Conservation (phyloP, 1,140 invertebrate genomes). For the Eumaeus atala region DNA sequence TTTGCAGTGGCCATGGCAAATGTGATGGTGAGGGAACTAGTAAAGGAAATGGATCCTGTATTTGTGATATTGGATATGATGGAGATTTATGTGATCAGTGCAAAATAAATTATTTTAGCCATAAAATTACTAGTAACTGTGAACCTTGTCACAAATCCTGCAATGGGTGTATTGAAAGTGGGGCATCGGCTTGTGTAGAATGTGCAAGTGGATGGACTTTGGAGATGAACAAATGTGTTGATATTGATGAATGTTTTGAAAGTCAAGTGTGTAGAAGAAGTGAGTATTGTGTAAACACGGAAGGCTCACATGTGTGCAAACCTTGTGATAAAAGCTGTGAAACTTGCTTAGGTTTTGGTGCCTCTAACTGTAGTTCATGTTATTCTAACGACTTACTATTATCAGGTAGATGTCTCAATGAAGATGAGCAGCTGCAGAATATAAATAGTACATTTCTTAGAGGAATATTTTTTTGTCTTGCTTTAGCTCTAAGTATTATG, state of each 20-base stretch:
- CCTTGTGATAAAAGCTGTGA: slow-evolving; percentile 87
- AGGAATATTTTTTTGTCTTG: slow-evolving; percentile 35
- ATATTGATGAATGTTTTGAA: slow-evolving; percentile 92
- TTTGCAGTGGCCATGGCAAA: slow-evolving; percentile 90
- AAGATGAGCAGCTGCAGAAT: slow-evolving; percentile 12
- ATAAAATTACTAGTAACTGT: slow-evolving; percentile 80
- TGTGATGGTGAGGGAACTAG: slow-evolving; percentile 96
- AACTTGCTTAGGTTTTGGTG: slow-evolving; percentile 89
- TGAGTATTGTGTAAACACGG: slow-evolving; percentile 94
- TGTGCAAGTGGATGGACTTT: slow-evolving; percentile 89
- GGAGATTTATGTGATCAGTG: slow-evolving; percentile 89
- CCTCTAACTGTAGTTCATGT: slow-evolving; percentile 66
- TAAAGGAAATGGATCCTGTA: slow-evolving; percentile 93
- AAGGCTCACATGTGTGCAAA: slow-evolving; percentile 90
- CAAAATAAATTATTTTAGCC: slow-evolving; percentile 82
- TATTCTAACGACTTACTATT: slow-evolving; percentile 30
- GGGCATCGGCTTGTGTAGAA: slow-evolving; percentile 85
- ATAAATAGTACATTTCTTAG: slow-evolving; percentile 20
- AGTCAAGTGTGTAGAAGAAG: slow-evolving; percentile 80
- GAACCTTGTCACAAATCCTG: slow-evolving; percentile 90
- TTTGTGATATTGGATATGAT: slow-evolving; percentile 88
- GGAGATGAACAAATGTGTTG: slow-evolving; percentile 86
- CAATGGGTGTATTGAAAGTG: slow-evolving; percentile 84
- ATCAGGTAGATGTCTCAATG: slow-evolving; percentile 47
- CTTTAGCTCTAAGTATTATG: slow-evolving; percentile 36